phyloP scores from a whole-genome alignment of 2,113 vertebrate species.

The Porphyrio hochstetteri region DNA sequence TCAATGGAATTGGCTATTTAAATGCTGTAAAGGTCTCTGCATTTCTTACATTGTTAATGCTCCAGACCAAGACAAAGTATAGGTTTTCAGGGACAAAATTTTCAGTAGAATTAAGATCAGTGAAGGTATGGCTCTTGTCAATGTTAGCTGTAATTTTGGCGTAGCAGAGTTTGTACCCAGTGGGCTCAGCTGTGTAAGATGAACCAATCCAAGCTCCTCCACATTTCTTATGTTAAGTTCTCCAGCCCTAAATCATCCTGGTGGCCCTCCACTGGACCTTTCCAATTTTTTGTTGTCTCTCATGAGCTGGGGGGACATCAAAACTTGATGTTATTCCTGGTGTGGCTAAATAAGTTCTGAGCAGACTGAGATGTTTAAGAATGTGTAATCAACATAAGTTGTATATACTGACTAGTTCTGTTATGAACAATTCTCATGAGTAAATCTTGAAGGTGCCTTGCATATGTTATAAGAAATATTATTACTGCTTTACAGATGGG shows the following conservation, averaged over 20 bases:
- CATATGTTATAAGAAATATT: background rate
- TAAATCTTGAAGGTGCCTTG: background rate
- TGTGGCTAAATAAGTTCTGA: background rate
- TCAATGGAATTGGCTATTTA: constrained; percentile 30
- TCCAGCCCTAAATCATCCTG: background rate
- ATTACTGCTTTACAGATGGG: background rate
- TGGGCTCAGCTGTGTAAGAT: background rate
- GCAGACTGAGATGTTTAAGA: background rate
- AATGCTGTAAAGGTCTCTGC: background rate
- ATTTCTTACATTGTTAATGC: background rate
- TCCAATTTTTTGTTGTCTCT: background rate
- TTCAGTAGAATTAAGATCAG: background rate
- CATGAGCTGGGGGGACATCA: background rate
- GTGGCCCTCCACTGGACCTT: background rate
- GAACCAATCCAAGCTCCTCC: background rate
- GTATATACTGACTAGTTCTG: background rate
- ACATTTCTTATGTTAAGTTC: background rate
- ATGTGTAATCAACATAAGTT: background rate
- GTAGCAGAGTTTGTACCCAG: accelerated
- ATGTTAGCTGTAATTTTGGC: background rate
- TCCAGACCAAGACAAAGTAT: background rate
- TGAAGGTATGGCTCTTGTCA: background rate
- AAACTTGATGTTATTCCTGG: background rate
- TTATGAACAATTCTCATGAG: background rate
- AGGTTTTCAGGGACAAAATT: background rate